Percentiles rank a stretch among this genome's conserved stretches.
Evolutionary conservation across 2,888 invertebrate species (phyloP).

Genomic region (Acholoe squamosa): DNA sequence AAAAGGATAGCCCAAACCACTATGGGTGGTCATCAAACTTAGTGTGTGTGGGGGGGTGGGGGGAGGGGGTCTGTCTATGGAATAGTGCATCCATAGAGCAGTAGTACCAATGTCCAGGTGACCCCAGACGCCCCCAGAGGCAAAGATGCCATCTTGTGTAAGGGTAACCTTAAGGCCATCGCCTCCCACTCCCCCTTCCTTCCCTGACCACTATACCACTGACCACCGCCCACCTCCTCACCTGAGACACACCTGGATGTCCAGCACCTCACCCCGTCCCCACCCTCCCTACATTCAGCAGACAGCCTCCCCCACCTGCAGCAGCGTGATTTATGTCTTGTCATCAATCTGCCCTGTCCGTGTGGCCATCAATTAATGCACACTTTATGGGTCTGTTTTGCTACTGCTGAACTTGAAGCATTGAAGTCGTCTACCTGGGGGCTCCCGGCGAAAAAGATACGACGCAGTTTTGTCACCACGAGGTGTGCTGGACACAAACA

Average conservation of each 20-base stretch:
- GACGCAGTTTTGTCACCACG: conserved; percentile 37
- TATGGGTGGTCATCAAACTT: not conserved
- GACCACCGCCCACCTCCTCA: not conserved
- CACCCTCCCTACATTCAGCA: too few species aligned
- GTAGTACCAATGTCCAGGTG: conserved; percentile 32
- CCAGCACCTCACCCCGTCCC: too few species aligned
- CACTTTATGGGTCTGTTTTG: conserved; percentile 59
- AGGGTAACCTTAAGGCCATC: conserved; percentile 46
- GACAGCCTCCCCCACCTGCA: too few species aligned
- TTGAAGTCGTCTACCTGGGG: not conserved
- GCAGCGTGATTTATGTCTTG: conserved; percentile 39
- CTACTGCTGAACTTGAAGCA: conserved; percentile 6
- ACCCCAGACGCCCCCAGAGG: not conserved
- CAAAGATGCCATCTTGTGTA: conserved; percentile 53
- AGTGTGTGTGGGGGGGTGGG: too few species aligned
- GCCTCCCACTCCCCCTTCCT: not conserved
- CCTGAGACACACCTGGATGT: conserved; percentile 50
- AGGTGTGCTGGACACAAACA: too few species aligned
- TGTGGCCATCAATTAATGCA: conserved; percentile 58
- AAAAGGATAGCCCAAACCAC: not conserved
- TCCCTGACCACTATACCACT: not conserved
- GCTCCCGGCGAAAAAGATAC: not conserved
- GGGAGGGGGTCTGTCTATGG: not conserved
- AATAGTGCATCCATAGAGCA: not conserved
- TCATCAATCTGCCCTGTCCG: conserved; percentile 49